Percentiles rank a stretch among this genome's conserved stretches.
phyloP scores from a whole-genome alignment of 2,113 vertebrate species.

The Laticauda laticaudata region DNA sequence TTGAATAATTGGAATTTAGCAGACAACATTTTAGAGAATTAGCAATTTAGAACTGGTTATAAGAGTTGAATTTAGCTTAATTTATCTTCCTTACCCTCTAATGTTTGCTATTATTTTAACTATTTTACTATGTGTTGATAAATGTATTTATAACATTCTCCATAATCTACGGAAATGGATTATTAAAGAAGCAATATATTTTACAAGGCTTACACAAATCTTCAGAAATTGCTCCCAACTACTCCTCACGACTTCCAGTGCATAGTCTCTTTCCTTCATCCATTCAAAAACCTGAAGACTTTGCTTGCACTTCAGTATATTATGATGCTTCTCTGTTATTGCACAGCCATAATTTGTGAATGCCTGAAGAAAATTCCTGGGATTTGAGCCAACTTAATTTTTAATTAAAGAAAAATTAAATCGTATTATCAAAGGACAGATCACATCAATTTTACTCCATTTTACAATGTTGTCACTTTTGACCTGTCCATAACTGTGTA shows the following conservation, averaged over 20 bases:
- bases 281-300: background rate
- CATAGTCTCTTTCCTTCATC: background rate
- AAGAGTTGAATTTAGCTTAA: conserved; percentile 11
- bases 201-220: background rate
- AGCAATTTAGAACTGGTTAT: background rate
- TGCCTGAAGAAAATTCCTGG: background rate
- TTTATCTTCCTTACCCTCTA: background rate
- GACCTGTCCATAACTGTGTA: background rate
- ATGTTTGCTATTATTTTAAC: conserved; percentile 11
- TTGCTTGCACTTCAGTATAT: background rate
- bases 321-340: background rate
- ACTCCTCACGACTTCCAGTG: background rate
- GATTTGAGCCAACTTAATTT: background rate
- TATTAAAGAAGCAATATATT: background rate
- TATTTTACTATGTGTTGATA: conserved; percentile 28
- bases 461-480: background rate
- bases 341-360: background rate
- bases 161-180: background rate
- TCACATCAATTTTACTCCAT: background rate
- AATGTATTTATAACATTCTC: background rate
- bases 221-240: background rate
- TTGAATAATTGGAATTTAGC: background rate
- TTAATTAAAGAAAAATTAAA: background rate
- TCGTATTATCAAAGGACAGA: background rate
- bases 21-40: background rate